Evolutionary conservation across 2,888 invertebrate species (phyloP), one percentile per base, ranked within the genome.

Genomic region (Apotomis betuletana): DNA sequence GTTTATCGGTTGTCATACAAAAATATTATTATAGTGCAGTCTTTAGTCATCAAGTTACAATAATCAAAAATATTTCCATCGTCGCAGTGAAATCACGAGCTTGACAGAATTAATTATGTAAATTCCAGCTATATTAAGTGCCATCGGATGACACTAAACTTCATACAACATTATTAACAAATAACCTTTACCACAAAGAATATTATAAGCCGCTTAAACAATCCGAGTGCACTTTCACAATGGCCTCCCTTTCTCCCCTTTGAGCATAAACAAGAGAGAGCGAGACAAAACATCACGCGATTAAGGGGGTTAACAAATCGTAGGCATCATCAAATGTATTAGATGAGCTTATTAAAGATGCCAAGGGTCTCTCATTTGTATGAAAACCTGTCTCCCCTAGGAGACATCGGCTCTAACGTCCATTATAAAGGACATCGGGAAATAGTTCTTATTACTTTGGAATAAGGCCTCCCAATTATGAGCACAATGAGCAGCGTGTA

Each of bases 251-350:
- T 63, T 84, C 76, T 5, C 75, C 73, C 77, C 55, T 73, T 36
- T 58, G 60, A 72, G 62, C 59, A 15, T 60, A 70, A 67, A 70
- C 27, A 74, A 73, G 64, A 57, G 67, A 74, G 77, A 76, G 73
- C 70, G 77, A 77, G 78, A 79, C 81, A 83, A 82, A 87, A 80
- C 84, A 82, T 81, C 67, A 79, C 81, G 77, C 82, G 84, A 90
- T 90, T 90, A 91, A 85, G 90, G 87, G 90, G 88, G 86, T 89
- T 86, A 85, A 80, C 81, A 74, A 87, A 86, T 86, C 84, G 87
- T 85, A 86, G 88, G 82, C 86, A 89, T 88, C 90, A 91, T 92
- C 90, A 91, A 90, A 80, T 84, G 90, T 92, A 92, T 92, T 92
- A 92, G 87, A 84, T 88, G 89, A 90, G 90, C 89, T 88, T 84